A percentile compares a stretch with the other conserved stretches of the same genome.
Evolutionary conservation across 1,140 invertebrate genomes (phyloP).

Genomic region (Lethrus apterus): DNA sequence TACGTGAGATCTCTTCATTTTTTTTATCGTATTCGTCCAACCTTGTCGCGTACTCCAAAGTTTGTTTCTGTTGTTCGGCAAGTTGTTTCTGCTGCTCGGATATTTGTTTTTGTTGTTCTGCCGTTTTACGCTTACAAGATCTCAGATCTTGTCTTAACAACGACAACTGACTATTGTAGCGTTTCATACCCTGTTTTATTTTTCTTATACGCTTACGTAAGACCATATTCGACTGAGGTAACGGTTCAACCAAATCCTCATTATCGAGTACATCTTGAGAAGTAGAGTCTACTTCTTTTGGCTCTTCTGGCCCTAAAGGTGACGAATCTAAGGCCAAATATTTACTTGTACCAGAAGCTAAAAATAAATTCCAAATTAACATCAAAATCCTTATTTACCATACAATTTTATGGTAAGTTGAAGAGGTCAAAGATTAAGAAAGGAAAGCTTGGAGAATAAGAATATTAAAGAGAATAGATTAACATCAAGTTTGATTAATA

Average conservation of each 20-base stretch:
- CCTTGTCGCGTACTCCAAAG: constrained; percentile 69
- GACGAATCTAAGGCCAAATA: constrained; percentile 57
- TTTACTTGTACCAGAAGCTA: constrained; percentile 56
- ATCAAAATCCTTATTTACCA: no score
- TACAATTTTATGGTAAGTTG: no score
- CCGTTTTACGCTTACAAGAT: constrained; percentile 69
- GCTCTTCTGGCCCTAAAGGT: constrained; percentile 42
- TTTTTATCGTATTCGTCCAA: constrained; percentile 85
- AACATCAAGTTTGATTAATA: no score
- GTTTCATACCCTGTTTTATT: constrained; percentile 83
- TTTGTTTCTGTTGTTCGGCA: constrained; percentile 66
- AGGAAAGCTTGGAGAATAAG: no score
- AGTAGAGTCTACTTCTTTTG: constrained; percentile 41
- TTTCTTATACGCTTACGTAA: constrained; percentile 75
- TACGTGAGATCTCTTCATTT: constrained; percentile 78
- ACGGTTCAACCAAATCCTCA: constrained; percentile 51
- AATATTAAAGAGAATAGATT: no score
- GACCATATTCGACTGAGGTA: constrained; percentile 75
- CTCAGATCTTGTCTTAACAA: constrained; percentile 67
- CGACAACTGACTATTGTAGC: constrained; percentile 71
- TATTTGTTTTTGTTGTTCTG: constrained; percentile 75
- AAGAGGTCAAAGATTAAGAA: no score
- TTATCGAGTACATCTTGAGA: constrained; percentile 44
- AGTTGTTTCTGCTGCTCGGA: constrained; percentile 73
- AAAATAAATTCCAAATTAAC: constrained; percentile 15